Percentiles rank a stretch among this genome's conserved stretches.
Conservation (phyloP, 2,888 invertebrate species). For the Dichetophora obliterata region DNA sequence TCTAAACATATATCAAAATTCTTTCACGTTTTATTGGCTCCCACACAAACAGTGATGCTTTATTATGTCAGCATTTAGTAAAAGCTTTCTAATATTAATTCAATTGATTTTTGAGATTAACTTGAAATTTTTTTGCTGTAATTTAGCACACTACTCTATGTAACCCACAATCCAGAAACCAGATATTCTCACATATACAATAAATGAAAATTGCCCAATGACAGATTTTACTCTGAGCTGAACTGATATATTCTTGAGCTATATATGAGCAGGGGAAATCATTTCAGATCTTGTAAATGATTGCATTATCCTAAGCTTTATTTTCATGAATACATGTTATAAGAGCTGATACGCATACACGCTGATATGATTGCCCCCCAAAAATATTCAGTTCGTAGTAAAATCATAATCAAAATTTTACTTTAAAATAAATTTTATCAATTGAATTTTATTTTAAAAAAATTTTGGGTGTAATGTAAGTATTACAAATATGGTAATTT, state of each 20-base stretch:
- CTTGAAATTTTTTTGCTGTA: background rate
- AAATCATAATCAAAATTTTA: slow-evolving; percentile 67
- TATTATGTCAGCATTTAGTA: background rate
- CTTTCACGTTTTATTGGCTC: background rate
- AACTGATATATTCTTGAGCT: background rate
- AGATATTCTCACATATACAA: background rate
- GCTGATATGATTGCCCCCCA: slow-evolving; percentile 6
- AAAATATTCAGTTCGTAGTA: slow-evolving; percentile 58
- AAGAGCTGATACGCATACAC: background rate
- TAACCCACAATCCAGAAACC: background rate
- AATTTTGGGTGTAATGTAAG: slow-evolving; percentile 69
- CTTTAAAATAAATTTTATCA: slow-evolving; percentile 69
- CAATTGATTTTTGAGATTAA: background rate
- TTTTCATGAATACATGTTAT: background rate
- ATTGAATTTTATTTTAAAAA: slow-evolving; percentile 69
- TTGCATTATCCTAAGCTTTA: background rate
- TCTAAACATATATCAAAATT: too few species aligned
- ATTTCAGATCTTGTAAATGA: slow-evolving; percentile 19
- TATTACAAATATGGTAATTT: slow-evolving; percentile 55
- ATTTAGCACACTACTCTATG: too few species aligned
- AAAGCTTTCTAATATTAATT: background rate
- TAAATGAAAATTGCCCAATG: slow-evolving; percentile 24
- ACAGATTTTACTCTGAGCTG: slow-evolving; percentile 34
- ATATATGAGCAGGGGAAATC: background rate
- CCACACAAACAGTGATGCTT: background rate